These are phyloP conservation scores for Acanthaster planci DNA, from an alignment of 35 echinoderm and acorn worm species.

Conservation along the genomic window DNA sequence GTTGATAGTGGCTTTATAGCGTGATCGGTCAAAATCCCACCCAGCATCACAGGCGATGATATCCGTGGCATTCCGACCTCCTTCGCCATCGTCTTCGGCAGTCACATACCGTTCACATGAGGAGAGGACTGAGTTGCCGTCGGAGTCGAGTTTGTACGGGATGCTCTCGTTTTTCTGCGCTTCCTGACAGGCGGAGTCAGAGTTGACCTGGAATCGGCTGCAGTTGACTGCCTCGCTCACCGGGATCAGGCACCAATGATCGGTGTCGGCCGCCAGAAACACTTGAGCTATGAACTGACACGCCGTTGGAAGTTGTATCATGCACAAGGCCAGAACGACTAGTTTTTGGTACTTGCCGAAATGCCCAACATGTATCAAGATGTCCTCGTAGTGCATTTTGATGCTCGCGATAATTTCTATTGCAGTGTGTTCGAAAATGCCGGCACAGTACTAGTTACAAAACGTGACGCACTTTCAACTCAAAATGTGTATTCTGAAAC, in stretches of 20 bases:
- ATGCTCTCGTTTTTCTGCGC: slow-evolving; percentile 3
- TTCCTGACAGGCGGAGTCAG: not conserved
- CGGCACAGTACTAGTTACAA: no score
- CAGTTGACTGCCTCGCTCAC: not conserved
- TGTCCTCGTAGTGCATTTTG: slow-evolving; percentile 13
- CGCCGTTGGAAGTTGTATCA: not conserved
- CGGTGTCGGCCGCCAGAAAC: not conserved
- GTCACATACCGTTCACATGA: not conserved
- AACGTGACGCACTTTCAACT: no score
- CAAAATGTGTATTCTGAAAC: no score
- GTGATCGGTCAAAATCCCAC: slow-evolving; percentile 5
- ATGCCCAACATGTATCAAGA: not conserved
- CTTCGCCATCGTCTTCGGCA: not conserved
- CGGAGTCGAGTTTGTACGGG: not conserved
- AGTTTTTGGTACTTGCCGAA: not conserved
- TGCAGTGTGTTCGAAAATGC: no score
- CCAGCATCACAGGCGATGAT: slow-evolving; percentile 9
- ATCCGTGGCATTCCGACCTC: not conserved
- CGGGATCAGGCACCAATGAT: not conserved
- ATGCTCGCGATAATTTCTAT: no score
- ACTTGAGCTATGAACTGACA: slow-evolving; percentile 3
- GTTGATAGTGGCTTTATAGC: slow-evolving; percentile 1
- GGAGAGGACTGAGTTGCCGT: not conserved
- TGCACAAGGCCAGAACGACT: not conserved
- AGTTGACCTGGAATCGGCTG: not conserved